A percentile compares a stretch with the other conserved stretches of the same genome.
Conservation (phyloP, 2,888 invertebrate genomes). For the Pterobdella sp. region DNA sequence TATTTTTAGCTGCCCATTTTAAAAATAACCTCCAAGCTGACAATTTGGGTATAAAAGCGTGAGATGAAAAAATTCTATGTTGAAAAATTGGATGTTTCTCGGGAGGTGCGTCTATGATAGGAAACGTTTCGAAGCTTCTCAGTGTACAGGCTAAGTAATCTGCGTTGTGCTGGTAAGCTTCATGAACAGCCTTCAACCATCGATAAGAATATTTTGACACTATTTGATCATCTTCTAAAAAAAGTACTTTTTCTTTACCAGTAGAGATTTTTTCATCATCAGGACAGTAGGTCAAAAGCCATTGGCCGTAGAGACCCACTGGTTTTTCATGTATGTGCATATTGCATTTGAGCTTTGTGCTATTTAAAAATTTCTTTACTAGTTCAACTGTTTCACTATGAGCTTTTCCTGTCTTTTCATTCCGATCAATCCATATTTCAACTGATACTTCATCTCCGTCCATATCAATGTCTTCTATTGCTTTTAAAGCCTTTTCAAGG, state of each 20-base stretch:
- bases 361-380: constrained; percentile 30
- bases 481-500: constrained; percentile 32
- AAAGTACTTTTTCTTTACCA: constrained; percentile 41
- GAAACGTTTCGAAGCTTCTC: constrained; percentile 38
- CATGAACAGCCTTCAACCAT: constrained; percentile 42
- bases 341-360: constrained; percentile 2
- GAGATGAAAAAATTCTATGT: constrained; percentile 30
- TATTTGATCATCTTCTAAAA: constrained; percentile 44
- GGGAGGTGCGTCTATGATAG: not conserved
- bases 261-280: not conserved
- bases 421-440: constrained; percentile 38
- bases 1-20: constrained; percentile 25
- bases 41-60: constrained; percentile 29
- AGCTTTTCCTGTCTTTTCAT: constrained; percentile 21
- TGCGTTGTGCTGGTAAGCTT: constrained; percentile 37
- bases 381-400: constrained; percentile 31
- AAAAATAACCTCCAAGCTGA: constrained; percentile 28
- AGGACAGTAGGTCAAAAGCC: constrained; percentile 41
- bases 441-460: constrained; percentile 33
- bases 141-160: constrained; percentile 41
- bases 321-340: constrained; percentile 37
- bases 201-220: constrained; percentile 42
- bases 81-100: constrained; percentile 30
- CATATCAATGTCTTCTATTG: constrained; percentile 35
- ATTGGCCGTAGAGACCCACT: constrained; percentile 39